Base-by-base conservation (phyloP, 2,113 vertebrate genomes). In the Takifugu bimaculatus region DNA sequence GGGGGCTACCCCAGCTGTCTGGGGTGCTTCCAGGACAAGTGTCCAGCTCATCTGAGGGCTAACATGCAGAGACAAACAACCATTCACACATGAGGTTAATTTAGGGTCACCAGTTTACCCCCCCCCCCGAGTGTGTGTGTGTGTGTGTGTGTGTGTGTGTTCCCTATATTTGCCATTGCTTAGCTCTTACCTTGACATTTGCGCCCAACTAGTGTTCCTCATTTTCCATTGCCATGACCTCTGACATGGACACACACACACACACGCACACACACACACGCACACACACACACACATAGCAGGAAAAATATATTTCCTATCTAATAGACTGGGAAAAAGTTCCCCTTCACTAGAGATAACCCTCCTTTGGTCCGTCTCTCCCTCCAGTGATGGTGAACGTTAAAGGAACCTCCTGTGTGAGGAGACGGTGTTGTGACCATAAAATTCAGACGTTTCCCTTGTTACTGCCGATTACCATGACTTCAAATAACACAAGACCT, bases 151-250 rank as follows among this genome's bases (percentile, higher is more conserved):
- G 13, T 58, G 32, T 69, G 12, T 61, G 44, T 64, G 55, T 64
- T 57, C 62, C 35, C 54, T 2, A 2, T 15, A 20, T 69, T 15
- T 59, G 65, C 43, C 55, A 48, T 57, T 58, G n/a, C 64, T 74
- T 58, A 52, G 44, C 63, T 60, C 62, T 84, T 79, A 83, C 81
- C 82, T 85, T 84, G 75, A 82, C 83, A 72, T 72, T 50, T 35
- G 20, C 63, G 64, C 50, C 68, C 60, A 60, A 57, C 71, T 54
- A 54, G 14, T 50, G 77, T 73, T 77, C 47, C 79, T 80, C 79
- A 83, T 86, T 82, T 80, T 78, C 71, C 60, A 67, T 58, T 13
- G n/a, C 65, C n/a, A 43, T 75, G 75, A 76, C 74, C 82, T 72
- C 32, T 75, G 77, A 80, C 75, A 60, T 5, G 11, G 5, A 45